Evolutionary conservation across 1,140 invertebrate genomes (phyloP).

Genomic region (Dermatophagoides farinae): DNA sequence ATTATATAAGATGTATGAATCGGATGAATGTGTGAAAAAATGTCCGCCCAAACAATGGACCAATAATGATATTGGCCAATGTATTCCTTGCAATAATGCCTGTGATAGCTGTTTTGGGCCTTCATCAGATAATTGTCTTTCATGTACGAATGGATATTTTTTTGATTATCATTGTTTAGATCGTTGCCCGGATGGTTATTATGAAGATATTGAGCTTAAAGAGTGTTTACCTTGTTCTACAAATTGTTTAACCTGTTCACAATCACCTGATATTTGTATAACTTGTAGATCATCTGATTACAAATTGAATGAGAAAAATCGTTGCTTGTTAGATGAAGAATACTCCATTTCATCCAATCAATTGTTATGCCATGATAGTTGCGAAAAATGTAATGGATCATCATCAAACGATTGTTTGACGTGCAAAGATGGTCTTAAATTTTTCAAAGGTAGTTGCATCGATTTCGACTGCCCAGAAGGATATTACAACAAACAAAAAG

Average conservation of each 20-base stretch:
- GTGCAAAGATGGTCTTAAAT: constrained; percentile 49
- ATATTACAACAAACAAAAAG: constrained; percentile 12
- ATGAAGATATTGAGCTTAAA: constrained; percentile 22
- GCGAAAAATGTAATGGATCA: constrained; percentile 57
- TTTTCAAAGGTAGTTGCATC: constrained; percentile 28
- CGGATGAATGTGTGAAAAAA: constrained; percentile 10
- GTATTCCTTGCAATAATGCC: constrained; percentile 42
- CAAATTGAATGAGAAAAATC: constrained; percentile 41
- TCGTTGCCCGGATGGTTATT: constrained; percentile 47
- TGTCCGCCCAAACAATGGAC: constrained; percentile 13
- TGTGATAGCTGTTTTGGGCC: constrained; percentile 48
- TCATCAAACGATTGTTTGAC: constrained; percentile 56
- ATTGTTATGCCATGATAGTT: constrained; percentile 55
- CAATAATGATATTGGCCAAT: constrained; percentile 35
- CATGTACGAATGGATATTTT: constrained; percentile 42
- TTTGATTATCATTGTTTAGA: constrained; percentile 44
- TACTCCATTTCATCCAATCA: constrained; percentile 15
- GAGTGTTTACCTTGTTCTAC: constrained; percentile 47
- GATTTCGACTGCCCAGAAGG: constrained; percentile 42
- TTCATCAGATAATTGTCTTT: constrained; percentile 41
- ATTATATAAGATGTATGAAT: constrained; percentile 8
- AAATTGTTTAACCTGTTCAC: constrained; percentile 47
- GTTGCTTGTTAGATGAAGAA: constrained; percentile 19
- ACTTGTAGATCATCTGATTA: constrained; percentile 45
- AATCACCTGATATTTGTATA: constrained; percentile 49